Evolutionary conservation across 2,888 invertebrate genomes (phyloP).

Genomic region (Euzetes globulus): DNA sequence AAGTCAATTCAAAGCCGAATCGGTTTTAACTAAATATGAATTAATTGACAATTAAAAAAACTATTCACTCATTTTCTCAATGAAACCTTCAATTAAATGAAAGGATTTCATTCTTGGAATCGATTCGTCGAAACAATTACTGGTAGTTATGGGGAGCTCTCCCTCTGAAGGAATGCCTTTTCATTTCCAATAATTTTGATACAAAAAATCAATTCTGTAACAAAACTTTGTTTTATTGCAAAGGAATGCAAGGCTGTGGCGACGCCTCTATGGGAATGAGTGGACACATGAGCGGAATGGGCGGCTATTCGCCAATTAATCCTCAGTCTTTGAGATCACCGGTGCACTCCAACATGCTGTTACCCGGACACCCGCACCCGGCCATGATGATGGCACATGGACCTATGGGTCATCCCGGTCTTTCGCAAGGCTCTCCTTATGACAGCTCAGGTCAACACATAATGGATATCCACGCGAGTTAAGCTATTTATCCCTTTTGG

Average conservation of each 20-base stretch:
- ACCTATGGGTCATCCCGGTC: conserved; percentile 48
- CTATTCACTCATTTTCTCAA: no score
- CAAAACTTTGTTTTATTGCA: not conserved
- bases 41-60: no score
- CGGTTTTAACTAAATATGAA: no score
- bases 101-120: no score
- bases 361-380: conserved; percentile 51
- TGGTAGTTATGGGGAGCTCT: no score
- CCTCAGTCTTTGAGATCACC: conserved; percentile 47
- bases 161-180: no score
- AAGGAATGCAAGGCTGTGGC: conserved; percentile 37
- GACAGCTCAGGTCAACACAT: conserved; percentile 45
- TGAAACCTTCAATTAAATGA: no score
- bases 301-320: conserved; percentile 49
- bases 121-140: no score
- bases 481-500: conserved; percentile 32
- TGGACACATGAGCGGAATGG: conserved; percentile 43
- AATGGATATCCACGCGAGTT: conserved; percentile 45
- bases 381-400: conserved; percentile 51
- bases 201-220: not conserved
- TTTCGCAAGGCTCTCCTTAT: conserved; percentile 49
- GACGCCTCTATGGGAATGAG: conserved; percentile 43
- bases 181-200: no score
- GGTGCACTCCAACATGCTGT: conserved; percentile 51
- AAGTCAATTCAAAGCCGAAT: not conserved